A percentile compares a stretch with the other conserved stretches of the same genome.
phyloP scores from a whole-genome alignment of 1,140 invertebrate species.

The Calephelis nemesis region DNA sequence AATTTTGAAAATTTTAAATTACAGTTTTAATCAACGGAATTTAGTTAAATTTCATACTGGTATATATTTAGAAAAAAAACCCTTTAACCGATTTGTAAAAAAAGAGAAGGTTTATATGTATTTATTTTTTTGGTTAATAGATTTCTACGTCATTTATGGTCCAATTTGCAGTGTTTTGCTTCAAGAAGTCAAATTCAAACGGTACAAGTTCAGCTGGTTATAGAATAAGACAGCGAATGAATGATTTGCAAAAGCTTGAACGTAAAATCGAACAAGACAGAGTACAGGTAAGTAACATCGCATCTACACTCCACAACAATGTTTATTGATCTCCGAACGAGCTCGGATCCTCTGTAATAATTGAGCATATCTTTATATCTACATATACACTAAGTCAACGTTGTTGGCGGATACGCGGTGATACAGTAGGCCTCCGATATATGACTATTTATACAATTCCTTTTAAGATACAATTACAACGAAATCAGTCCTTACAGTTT shows the following conservation, averaged over 20 bases:
- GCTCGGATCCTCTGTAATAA: slow-evolving; percentile 56
- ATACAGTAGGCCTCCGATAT: slow-evolving; percentile 66
- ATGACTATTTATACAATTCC: slow-evolving; percentile 73
- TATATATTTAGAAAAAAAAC: too few species aligned
- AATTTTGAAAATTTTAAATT: too few species aligned
- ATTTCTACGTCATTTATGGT: too few species aligned
- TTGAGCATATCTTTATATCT: slow-evolving; percentile 73
- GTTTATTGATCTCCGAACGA: slow-evolving; percentile 54
- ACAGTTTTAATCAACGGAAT: too few species aligned
- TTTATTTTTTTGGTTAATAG: too few species aligned
- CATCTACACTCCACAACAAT: slow-evolving; percentile 22
- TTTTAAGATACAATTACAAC: slow-evolving; percentile 73
- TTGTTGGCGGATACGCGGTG: slow-evolving; percentile 63
- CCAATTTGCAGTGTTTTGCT: too few species aligned
- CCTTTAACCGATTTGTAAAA: too few species aligned
- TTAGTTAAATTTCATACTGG: too few species aligned
- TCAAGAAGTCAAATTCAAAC: background rate
- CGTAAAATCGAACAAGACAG: slow-evolving; percentile 1
- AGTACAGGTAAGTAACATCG: slow-evolving; percentile 10
- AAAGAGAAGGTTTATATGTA: too few species aligned
- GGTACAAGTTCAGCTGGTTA: background rate
- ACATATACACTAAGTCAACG: slow-evolving; percentile 72
- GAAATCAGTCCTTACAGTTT: slow-evolving; percentile 68
- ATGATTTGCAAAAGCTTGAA: slow-evolving; percentile 3
- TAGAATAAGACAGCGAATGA: background rate